Evolutionary conservation across 2,113 vertebrate species (phyloP).

Genomic region (Erinaceus europaeus): DNA sequence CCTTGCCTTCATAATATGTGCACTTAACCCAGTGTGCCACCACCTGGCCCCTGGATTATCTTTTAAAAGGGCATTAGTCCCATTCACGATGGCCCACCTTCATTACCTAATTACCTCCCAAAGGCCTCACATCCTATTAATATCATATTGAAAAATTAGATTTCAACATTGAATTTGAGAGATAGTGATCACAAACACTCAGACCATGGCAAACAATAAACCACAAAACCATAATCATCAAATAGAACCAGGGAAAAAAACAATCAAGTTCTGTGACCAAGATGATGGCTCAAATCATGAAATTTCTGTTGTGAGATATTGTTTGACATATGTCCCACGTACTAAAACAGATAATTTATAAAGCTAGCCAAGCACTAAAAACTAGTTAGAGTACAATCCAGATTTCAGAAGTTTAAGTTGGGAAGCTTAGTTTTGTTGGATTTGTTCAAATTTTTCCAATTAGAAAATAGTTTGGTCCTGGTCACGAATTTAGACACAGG

Average conservation of each 20-base stretch:
- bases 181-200: not conserved
- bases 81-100: not conserved
- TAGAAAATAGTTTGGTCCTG: not conserved
- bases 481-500: constrained; percentile 24
- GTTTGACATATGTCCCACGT: not conserved
- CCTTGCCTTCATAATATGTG: too few relatives aligned
- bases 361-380: not conserved
- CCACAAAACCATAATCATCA: not conserved
- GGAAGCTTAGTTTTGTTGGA: not conserved
- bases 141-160: not conserved
- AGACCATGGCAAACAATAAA: not conserved
- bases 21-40: too few relatives aligned
- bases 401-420: not conserved
- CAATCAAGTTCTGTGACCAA: not conserved
- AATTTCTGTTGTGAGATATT: not conserved
- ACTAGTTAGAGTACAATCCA: not conserved
- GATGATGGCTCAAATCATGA: not conserved
- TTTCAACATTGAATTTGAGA: not conserved
- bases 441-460: not conserved
- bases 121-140: not conserved
- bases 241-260: not conserved
- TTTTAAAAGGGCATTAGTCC: not conserved
- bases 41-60: not conserved
- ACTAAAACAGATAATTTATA: not conserved
- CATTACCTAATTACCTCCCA: not conserved